Percentiles rank a stretch among this genome's conserved stretches.
Evolutionary conservation across 2,113 vertebrate genomes (phyloP).

Genomic region (Tupaia chinensis): DNA sequence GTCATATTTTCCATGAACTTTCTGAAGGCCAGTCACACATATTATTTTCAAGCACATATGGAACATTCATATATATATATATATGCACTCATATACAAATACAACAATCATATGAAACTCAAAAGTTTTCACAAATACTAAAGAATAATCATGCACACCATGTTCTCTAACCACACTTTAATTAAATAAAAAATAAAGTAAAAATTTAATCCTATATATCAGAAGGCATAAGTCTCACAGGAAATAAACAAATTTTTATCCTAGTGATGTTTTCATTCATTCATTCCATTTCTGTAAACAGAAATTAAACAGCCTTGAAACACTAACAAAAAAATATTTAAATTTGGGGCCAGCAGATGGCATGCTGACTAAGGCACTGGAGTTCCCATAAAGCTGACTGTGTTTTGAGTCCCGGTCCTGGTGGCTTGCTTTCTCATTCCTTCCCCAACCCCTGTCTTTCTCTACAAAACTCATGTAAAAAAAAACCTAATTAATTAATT

Average conservation of each 20-base stretch:
- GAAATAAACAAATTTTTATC: not conserved
- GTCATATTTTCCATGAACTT: no score
- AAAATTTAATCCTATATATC: slow-evolving; percentile 10
- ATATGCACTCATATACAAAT: not conserved
- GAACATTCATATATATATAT: not conserved
- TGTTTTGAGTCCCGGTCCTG: no score
- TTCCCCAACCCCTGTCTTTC: no score
- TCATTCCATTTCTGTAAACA: not conserved
- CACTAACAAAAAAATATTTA: not conserved
- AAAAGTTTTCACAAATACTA: slow-evolving; percentile 46
- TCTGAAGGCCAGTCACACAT: not conserved
- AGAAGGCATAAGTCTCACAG: slow-evolving; percentile 30
- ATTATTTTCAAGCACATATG: not conserved
- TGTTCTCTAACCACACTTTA: not conserved
- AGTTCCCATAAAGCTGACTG: no score
- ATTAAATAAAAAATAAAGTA: slow-evolving; percentile 17
- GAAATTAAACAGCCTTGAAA: slow-evolving; percentile 19
- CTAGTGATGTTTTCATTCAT: not conserved
- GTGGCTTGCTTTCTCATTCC: no score
- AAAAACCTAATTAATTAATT: no score
- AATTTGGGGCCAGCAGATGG: not conserved
- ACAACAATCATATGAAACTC: not conserved
- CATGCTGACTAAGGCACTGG: no score
- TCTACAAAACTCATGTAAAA: no score
- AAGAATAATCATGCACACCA: not conserved